A percentile compares a stretch with the other conserved stretches of the same genome.
These are phyloP conservation scores for Bombus pascuorum DNA, from an alignment of 1,140 invertebrate genomes.

Conservation along the genomic window DNA sequence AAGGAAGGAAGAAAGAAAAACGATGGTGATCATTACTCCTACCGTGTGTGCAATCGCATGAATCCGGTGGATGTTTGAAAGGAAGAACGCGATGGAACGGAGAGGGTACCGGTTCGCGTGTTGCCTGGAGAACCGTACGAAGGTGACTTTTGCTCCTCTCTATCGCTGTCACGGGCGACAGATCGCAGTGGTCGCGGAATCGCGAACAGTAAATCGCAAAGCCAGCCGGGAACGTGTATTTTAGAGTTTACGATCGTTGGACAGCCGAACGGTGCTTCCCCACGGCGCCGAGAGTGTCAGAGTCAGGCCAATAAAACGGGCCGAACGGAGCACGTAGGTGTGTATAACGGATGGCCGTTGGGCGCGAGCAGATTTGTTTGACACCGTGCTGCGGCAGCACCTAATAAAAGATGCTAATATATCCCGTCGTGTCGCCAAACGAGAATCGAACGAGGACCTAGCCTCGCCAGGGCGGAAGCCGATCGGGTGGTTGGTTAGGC, in stretches of 20 bases:
- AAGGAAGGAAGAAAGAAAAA: background rate
- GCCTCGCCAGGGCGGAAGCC: background rate
- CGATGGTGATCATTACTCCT: background rate
- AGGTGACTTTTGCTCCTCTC: background rate
- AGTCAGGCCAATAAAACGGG: conserved; percentile 56
- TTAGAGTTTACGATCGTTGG: conserved; percentile 58
- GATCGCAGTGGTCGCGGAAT: conserved; percentile 45
- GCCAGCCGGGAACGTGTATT: conserved; percentile 55
- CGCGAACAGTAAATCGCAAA: conserved; percentile 37
- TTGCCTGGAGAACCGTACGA: background rate
- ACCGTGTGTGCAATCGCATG: background rate
- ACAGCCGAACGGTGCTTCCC: conserved; percentile 53
- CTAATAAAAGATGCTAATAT: conserved; percentile 73
- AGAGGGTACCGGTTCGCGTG: background rate
- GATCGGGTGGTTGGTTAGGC: background rate
- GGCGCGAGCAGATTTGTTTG: conserved; percentile 69
- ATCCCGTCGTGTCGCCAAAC: conserved; percentile 31
- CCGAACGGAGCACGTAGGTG: conserved; percentile 41
- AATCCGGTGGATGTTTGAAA: background rate
- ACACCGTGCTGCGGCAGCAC: conserved; percentile 66
- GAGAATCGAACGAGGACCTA: background rate
- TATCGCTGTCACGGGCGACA: conserved; percentile 9
- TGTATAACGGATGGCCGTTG: conserved; percentile 60
- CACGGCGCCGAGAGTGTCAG: conserved; percentile 36
- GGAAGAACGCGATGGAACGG: background rate